Conservation (phyloP, 2,113 vertebrate genomes). For the Dipodomys ordii region DNA sequence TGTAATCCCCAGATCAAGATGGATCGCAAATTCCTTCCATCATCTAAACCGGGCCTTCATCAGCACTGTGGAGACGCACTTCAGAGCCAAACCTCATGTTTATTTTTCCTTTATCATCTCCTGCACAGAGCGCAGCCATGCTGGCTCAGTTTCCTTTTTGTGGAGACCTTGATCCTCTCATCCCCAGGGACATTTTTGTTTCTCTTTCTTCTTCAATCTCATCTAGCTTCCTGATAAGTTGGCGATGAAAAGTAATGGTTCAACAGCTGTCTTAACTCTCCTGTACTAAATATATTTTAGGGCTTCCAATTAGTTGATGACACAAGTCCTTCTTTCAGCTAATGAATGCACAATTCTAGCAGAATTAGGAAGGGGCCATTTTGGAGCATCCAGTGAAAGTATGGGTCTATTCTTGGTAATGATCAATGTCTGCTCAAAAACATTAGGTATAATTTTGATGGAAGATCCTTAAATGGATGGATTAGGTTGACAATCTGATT, state of each 20-base stretch:
- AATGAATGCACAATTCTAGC: background rate
- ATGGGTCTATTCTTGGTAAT: background rate
- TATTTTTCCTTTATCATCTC: background rate
- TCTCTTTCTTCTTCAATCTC: background rate
- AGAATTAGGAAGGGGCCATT: slow-evolving; percentile 45
- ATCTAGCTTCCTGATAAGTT: background rate
- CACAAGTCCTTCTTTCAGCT: slow-evolving; percentile 16
- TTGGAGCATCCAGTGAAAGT: slow-evolving; percentile 28
- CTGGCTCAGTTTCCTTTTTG: background rate
- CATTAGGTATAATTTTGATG: slow-evolving; percentile 46
- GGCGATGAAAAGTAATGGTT: background rate
- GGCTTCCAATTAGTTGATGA: background rate
- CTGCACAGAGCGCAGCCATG: background rate
- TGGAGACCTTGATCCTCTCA: background rate
- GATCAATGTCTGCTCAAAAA: slow-evolving; percentile 48
- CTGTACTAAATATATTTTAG: background rate
- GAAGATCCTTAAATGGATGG: slow-evolving; percentile 43
- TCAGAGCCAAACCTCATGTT: background rate
- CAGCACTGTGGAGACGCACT: background rate
- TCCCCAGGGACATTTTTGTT: background rate
- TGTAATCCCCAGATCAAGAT: background rate
- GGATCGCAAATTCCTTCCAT: background rate
- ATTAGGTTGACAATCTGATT: slow-evolving; percentile 34
- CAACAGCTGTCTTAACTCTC: background rate
- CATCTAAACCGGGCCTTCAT: background rate